Base-by-base conservation (phyloP, 2,888 invertebrate genomes). In the Aspidiotus destructor region DNA sequence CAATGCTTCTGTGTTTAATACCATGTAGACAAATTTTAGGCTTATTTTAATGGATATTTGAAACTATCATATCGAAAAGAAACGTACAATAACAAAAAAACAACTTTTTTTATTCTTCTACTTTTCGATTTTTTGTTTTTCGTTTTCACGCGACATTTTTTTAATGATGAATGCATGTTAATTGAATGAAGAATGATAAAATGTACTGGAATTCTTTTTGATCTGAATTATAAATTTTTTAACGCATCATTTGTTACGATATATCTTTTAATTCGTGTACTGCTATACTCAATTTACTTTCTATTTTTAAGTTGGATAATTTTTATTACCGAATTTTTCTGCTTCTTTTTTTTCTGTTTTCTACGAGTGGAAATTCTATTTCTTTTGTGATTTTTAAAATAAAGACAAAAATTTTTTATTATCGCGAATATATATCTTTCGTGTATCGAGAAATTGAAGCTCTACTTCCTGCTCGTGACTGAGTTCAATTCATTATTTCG, bases 1-100 rank as follows among this genome's bases (percentile, higher is more conserved):
- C 28, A 28, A 28, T 79, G 87, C 89, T 81, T 85, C 87, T 76
- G 88, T 90, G 79, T 91, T 89, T 81, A 91, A 91, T 82, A 91
- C 90, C 77, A 90, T 91, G 91, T 91, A 86, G 86, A 41, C 13
- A 15, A 8, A 13, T 9, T 44, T 13, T 13, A 28, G 40, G 60
- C 16, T 16, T 55, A 16, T 15, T 55, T 15, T 28, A 28, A 28
- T 28, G 28, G 5, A 55, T 55, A 2, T 11, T 11, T 55, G 11
- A 7, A 55, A 55, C 15, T 10, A 28, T 28, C 28, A 28, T 28
- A 28, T 28, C 28, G 28, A 28, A 28, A 28, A 28, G 28, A 28
- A 28, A 28, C 28, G 28, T 28, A 28, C 28, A 28, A 28, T 28
- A 3, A 28, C 28, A 28, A 28, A 28, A 28, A 28, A 28, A 28